Evolutionary conservation across 2,113 vertebrate species (phyloP).

Genomic region (Patagioenas fasciata): DNA sequence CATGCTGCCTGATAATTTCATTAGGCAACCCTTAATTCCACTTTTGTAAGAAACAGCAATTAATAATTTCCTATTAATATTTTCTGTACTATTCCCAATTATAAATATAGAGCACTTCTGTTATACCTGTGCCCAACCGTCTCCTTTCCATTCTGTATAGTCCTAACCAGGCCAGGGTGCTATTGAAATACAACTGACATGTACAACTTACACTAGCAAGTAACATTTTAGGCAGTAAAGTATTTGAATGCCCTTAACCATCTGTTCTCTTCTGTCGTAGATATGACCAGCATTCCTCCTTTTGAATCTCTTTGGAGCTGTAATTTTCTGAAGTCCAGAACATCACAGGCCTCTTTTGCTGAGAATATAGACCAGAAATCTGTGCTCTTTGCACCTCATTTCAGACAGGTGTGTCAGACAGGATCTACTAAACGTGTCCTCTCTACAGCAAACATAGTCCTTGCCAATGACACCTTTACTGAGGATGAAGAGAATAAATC

Average conservation of each 20-base stretch:
- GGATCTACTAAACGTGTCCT: background rate
- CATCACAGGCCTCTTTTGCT: background rate
- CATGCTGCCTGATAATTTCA: background rate
- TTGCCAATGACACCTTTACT: constrained; percentile 2
- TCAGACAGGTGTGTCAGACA: constrained; percentile 6
- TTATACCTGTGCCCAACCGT: background rate
- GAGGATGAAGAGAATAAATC: constrained; percentile 1
- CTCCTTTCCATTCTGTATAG: background rate
- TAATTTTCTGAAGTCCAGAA: constrained; percentile 24
- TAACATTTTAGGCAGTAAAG: background rate
- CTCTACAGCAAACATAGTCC: constrained; percentile 19
- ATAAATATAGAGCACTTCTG: background rate
- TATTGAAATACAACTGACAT: background rate
- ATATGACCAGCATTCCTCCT: constrained; percentile 15
- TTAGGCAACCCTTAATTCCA: background rate
- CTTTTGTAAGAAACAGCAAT: background rate
- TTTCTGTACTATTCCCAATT: background rate
- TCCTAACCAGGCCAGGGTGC: background rate
- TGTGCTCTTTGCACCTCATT: constrained; percentile 12
- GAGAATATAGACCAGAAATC: constrained; percentile 43
- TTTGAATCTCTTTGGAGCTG: constrained; percentile 43
- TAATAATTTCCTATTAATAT: background rate
- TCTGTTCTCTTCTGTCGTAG: background rate
- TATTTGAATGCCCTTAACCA: background rate
- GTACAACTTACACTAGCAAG: background rate